Conservation (phyloP, 1,140 invertebrate genomes). For the Polypedilum pembai region DNA sequence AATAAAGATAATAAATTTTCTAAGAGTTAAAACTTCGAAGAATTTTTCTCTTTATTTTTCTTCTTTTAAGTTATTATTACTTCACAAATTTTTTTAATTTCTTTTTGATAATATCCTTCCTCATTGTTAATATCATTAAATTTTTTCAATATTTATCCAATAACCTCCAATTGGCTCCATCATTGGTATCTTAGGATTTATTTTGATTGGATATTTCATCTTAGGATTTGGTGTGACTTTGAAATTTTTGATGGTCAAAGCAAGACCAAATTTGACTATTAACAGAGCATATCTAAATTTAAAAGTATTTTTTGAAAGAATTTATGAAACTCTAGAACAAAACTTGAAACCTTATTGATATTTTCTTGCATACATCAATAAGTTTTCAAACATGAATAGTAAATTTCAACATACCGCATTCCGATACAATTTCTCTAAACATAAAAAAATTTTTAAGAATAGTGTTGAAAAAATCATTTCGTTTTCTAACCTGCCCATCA, state of each 20-base stretch:
- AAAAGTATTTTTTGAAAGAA: slow-evolving; percentile 38
- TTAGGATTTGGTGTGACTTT: slow-evolving; percentile 32
- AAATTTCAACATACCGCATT: not conserved
- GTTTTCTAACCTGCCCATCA: slow-evolving; percentile 55
- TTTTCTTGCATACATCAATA: no score
- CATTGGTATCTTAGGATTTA: slow-evolving; percentile 30
- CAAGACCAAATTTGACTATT: slow-evolving; percentile 46
- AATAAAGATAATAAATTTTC: no score
- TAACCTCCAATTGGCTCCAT: not conserved
- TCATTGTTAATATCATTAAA: no score
- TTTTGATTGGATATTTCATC: slow-evolving; percentile 31
- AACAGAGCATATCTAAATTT: slow-evolving; percentile 49
- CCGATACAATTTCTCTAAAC: not conserved
- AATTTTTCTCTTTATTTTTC: no score
- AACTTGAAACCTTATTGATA: no score
- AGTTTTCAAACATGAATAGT: not conserved
- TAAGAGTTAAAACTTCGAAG: no score
- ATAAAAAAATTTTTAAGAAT: no score
- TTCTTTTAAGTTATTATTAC: no score
- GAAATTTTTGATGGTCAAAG: slow-evolving; percentile 36
- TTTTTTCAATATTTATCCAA: not conserved
- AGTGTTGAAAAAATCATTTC: slow-evolving; percentile 46
- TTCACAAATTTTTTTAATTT: no score
- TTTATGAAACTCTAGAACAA: no score
- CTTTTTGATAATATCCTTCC: no score